A percentile compares a stretch with the other conserved stretches of the same genome.
Conservation (phyloP, 2,888 invertebrate genomes). For the Diploptera punctata region DNA sequence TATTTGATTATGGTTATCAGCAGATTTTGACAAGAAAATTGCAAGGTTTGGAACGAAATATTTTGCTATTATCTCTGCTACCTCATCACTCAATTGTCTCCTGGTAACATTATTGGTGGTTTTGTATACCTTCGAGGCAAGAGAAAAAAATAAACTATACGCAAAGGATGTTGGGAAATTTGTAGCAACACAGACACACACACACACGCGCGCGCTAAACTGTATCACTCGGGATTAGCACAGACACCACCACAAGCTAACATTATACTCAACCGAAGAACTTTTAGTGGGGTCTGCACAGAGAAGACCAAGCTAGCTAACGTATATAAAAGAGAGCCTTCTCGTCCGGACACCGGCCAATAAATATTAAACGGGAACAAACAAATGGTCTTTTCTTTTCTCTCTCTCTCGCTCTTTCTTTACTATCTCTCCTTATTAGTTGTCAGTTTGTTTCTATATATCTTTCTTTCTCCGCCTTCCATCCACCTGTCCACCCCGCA, state of each 20-base stretch:
- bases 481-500: conserved; percentile 24
- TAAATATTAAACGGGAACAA: conserved; percentile 45
- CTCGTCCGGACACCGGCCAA: conserved; percentile 41
- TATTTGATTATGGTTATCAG: too few relatives aligned
- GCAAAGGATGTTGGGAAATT: conserved; percentile 16
- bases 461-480: conserved; percentile 23
- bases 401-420: conserved; percentile 35
- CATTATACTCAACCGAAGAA: conserved; percentile 12
- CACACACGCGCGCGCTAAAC: not conserved
- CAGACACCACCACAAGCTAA: conserved; percentile 8
- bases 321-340: conserved; percentile 36
- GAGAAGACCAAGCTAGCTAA: conserved; percentile 9
- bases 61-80: too few relatives aligned
- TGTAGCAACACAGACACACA: conserved; percentile 2
- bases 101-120: not conserved
- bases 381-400: conserved; percentile 42
- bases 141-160: not conserved
- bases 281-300: conserved; percentile 21
- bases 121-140: not conserved
- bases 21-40: too few relatives aligned
- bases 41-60: too few relatives aligned
- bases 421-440: conserved; percentile 38
- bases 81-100: too few relatives aligned
- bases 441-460: conserved; percentile 33
- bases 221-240: not conserved